Percentiles rank a stretch among this genome's conserved stretches.
Conservation (phyloP, 2,888 invertebrate genomes). For the Tetropium fuscum region DNA sequence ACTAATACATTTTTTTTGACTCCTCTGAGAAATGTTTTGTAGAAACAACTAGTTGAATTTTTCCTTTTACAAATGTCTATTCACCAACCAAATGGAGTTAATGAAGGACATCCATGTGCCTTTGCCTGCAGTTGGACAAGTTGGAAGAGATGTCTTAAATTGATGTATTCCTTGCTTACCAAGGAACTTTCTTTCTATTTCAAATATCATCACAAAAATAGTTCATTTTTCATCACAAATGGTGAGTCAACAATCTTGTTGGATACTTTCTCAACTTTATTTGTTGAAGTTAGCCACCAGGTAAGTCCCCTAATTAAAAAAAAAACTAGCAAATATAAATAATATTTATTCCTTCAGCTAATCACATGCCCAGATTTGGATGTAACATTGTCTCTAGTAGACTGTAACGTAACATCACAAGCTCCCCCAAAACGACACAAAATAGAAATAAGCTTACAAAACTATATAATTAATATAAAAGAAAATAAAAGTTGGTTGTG, state of each 20-base stretch:
- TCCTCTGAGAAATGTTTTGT: slow-evolving; percentile 31
- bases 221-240: slow-evolving; percentile 43
- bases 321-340: background rate
- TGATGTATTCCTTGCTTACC: slow-evolving; percentile 61
- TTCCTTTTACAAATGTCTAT: slow-evolving; percentile 67
- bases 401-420: slow-evolving; percentile 30
- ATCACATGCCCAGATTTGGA: slow-evolving; percentile 32
- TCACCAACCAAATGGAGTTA: slow-evolving; percentile 68
- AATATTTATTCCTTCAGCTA: slow-evolving; percentile 27
- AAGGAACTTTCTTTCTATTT: slow-evolving; percentile 48
- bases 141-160: slow-evolving; percentile 65
- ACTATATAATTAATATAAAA: slow-evolving; percentile 56
- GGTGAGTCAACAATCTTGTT: slow-evolving; percentile 43
- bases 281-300: slow-evolving; percentile 63
- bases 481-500: slow-evolving; percentile 63
- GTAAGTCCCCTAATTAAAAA: slow-evolving; percentile 45
- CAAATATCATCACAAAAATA: slow-evolving; percentile 42
- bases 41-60: slow-evolving; percentile 66
- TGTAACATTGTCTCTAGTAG: slow-evolving; percentile 25
- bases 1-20: slow-evolving; percentile 19
- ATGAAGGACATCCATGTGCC: slow-evolving; percentile 55
- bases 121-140: slow-evolving; percentile 62
- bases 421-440: slow-evolving; percentile 43
- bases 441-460: slow-evolving; percentile 44
- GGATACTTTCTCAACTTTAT: slow-evolving; percentile 52